phyloP scores from a whole-genome alignment of 2,113 vertebrate genomes.

The Leptobrachium ailaonicum region DNA sequence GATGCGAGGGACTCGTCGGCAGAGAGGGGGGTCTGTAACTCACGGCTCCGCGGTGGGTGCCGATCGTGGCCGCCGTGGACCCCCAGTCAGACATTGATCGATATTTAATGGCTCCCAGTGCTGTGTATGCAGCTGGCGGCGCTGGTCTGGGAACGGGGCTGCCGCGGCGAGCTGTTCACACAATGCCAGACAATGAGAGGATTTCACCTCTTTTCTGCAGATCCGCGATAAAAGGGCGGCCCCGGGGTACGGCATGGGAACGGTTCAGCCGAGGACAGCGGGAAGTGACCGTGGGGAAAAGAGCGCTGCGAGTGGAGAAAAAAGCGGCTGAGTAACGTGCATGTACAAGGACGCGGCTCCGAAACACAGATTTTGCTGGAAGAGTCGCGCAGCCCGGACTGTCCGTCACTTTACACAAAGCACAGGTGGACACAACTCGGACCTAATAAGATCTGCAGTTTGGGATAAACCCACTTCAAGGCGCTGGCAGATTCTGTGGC shows the following conservation, averaged over 20 bases:
- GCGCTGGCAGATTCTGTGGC: too few relatives aligned
- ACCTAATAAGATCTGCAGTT: too few relatives aligned
- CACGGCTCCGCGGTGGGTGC: neutral
- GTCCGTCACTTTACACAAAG: too few relatives aligned
- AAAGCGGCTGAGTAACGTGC: too few relatives aligned
- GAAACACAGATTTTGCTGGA: too few relatives aligned
- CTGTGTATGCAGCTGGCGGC: neutral
- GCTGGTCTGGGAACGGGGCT: neutral
- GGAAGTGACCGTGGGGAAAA: neutral
- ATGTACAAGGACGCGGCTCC: too few relatives aligned
- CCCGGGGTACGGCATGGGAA: neutral
- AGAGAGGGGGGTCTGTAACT: too few relatives aligned
- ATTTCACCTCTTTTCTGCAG: neutral
- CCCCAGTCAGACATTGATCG: neutral
- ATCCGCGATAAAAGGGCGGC: constrained; percentile 6
- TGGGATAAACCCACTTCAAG: too few relatives aligned
- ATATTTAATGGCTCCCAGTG: neutral
- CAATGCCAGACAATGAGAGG: neutral
- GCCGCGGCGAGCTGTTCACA: neutral
- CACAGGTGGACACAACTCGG: too few relatives aligned
- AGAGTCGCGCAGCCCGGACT: too few relatives aligned
- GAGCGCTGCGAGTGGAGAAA: too few relatives aligned
- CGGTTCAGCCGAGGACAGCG: constrained; percentile 36
- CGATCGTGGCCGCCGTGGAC: neutral
- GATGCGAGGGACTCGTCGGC: too few relatives aligned